These are phyloP conservation scores for Ceratosolen solmsi DNA, from an alignment of 1,140 invertebrate genomes.

Conservation along the genomic window DNA sequence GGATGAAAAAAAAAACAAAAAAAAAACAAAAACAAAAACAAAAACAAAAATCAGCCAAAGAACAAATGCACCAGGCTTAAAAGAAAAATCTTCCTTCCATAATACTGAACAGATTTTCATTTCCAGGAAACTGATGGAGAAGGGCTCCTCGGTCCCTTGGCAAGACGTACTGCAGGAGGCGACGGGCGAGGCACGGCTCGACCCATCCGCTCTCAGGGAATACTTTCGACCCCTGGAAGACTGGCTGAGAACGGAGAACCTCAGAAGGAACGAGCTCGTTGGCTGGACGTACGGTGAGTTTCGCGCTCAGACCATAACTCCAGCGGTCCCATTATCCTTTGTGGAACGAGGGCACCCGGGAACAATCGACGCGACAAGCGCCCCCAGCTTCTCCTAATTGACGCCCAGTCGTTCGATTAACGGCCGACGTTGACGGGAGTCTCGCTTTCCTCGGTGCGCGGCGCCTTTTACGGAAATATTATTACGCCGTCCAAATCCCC, in stretches of 20 bases:
- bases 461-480: constrained; percentile 9
- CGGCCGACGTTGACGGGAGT: background rate
- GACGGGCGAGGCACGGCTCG: constrained; percentile 84
- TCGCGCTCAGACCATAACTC: background rate
- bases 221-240: constrained; percentile 94
- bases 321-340: background rate
- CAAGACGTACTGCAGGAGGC: constrained; percentile 85
- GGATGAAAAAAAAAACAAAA: too few species aligned
- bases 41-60: too few species aligned
- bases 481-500: background rate
- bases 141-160: constrained; percentile 91
- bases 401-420: background rate
- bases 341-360: background rate
- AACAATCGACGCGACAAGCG: constrained; percentile 1
- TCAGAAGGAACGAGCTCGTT: constrained; percentile 83
- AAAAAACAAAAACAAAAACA: too few species aligned
- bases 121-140: constrained; percentile 85
- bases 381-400: background rate
- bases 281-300: constrained; percentile 85
- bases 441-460: background rate
- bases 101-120: too few species aligned
- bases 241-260: constrained; percentile 89
- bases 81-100: too few species aligned
- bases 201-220: constrained; percentile 88
- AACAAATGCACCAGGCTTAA: too few species aligned